Base-by-base conservation (phyloP, 2,888 invertebrate species). In the Epiblema foenella region DNA sequence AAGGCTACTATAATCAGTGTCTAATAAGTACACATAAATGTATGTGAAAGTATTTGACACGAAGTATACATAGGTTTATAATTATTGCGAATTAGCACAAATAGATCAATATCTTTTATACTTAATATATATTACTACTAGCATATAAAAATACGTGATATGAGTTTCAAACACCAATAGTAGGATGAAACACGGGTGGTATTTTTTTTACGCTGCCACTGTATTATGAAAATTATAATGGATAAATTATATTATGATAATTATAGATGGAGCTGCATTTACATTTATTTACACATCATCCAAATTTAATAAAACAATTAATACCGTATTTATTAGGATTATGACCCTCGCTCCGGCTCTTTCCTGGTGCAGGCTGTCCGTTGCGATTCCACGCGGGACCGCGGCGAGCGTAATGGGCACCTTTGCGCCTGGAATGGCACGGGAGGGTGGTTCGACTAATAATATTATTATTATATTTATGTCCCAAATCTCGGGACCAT, bases 111-210 rank as follows among this genome's bases (percentile, higher is more conserved):
- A 54, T 64, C 64, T 54, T 37, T n/a, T 58, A 46, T 33, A 67
- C 8, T 1, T 46, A 51, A 67, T 9, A 42, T 59, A 42, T 42
- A 59, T 54, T 60, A 59, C 17, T 63, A 4, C 49, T 63, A 69
- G 29, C 57, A 37, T 63, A 69, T 57, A 69, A 69, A 69, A 63
- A 69, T 69, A 69, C 57, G 20, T 51, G 51, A 69, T 63, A 56
- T 63, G 33, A 57, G 20, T 20, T 56, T 62, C 67, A 59, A 68
- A 68, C 67, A 68, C 51, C 67, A 68, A 52, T 17, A 59, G 51
- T 67, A 63, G 24, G 24, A 60, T 8, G 33, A 33, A 33, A 33
- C 0, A 33, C 33, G 5, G 24, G 33, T 33, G 9, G 7, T 33
- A 33, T 11, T 9, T 52, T 12, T 20, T 20, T 15, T 12, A 24